Evolutionary conservation across 2,113 vertebrate genomes (phyloP), one percentile per base, ranked within the genome.

Genomic region (Caloenas nicobarica): DNA sequence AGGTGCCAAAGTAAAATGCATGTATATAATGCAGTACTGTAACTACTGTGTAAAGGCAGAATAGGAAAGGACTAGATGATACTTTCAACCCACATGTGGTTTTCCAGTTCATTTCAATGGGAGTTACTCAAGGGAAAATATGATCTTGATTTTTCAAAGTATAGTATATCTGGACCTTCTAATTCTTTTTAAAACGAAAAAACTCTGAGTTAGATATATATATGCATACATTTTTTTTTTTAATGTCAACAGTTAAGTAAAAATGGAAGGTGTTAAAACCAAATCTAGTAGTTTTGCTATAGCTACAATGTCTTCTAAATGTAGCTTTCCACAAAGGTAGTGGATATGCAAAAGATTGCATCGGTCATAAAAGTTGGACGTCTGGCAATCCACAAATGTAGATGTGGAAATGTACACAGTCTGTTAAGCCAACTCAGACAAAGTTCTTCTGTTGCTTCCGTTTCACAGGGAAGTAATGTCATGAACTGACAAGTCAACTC

Each of bases 331-430:
- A 65, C 36, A 86, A 65, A 81, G 9, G 28, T 44, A 7, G 78
- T 62, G 16, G 46, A 54, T 17, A 40, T 36, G 21, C 1, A 2
- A 70, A 14, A 83, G 57, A 48, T 3, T 76, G n/a, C 11, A 91
- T 31, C 7, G 56, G n/a, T 34, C 50, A 13, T 2, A 1, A 12
- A 51, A 83, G 5, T 21, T 0, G 0, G 16, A 57, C 46, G 9
- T 40, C 69, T 64, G 56, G 40, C 56, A 70, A 70, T 40, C 7
- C 40, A 86, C 24, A 83, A 61, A 73, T 0, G 1, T 0, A 54
- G 33, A 58, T 23, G 12, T 51, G 11, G 15, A 64, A 78, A 58
- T 92, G 48, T 70, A 40, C 8, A 57, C 0, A 0, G 12, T 12
- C 65, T 84, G 26, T 60, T n/a, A 64, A 0, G 0, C 4, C 1